phyloP scores from a whole-genome alignment of 2,797 vertebrate species.

The Prunella strophiata region DNA sequence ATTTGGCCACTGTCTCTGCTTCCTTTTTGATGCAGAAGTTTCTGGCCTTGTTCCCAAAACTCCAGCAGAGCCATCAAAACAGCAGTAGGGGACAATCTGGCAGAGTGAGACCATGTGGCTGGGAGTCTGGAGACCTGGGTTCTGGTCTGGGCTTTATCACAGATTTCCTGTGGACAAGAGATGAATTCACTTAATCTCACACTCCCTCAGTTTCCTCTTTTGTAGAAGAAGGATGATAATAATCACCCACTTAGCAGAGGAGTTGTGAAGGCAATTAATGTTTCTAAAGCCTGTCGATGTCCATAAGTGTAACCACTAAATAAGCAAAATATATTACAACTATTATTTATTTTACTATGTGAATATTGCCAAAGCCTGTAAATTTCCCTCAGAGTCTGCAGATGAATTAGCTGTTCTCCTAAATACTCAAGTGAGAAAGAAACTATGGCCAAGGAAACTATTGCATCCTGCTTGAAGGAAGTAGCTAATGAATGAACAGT shows the following conservation, averaged over 20 bases:
- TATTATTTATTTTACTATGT: slow-evolving; percentile 31
- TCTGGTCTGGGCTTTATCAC: not conserved
- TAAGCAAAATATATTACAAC: not conserved
- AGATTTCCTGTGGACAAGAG: not conserved
- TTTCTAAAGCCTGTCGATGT: not conserved
- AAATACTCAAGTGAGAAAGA: slow-evolving; percentile 2
- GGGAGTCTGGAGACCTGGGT: not conserved
- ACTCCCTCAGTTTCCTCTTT: not conserved
- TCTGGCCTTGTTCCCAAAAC: not conserved
- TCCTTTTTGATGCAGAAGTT: not conserved
- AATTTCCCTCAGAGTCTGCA: not conserved
- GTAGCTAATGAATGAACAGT: not conserved
- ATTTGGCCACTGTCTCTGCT: not conserved
- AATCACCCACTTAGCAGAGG: slow-evolving; percentile 9
- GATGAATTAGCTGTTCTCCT: slow-evolving; percentile 21
- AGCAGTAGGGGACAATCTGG: slow-evolving; percentile 3
- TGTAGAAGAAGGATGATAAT: slow-evolving; percentile 7
- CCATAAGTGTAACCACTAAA: not conserved
- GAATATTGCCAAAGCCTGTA: slow-evolving; percentile 9
- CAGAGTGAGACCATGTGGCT: not conserved
- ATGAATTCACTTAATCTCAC: slow-evolving; percentile 17
- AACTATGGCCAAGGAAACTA: not conserved
- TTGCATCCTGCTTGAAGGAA: not conserved
- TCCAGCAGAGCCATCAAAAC: not conserved
- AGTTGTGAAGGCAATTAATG: not conserved